These are phyloP conservation scores for Scaptomyza parva DNA, from an alignment of 2,888 invertebrate species.

Conservation along the genomic window DNA sequence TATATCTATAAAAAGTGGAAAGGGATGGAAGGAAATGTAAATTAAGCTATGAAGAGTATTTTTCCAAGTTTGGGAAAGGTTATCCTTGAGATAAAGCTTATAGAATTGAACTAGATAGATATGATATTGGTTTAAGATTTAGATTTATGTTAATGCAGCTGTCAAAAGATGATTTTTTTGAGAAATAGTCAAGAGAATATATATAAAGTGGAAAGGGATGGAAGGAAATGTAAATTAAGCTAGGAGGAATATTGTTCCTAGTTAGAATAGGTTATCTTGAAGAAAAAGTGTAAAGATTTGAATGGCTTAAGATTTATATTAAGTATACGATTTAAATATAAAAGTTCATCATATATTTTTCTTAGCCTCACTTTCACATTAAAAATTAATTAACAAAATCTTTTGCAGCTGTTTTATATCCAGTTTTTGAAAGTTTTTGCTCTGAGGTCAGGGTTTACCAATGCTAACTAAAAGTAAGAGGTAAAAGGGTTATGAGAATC, in stretches of 20 bases:
- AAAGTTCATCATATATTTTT: neutral
- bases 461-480: conserved; percentile 26
- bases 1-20: conserved; percentile 10
- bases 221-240: neutral
- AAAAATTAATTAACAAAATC: no score
- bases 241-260: neutral
- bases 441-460: conserved; percentile 18
- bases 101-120: no score
- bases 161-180: conserved; percentile 34
- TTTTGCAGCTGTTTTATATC: neutral
- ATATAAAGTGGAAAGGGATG: neutral
- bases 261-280: no score
- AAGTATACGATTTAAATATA: no score
- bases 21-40: neutral
- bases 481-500: conserved; percentile 45
- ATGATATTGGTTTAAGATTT: no score
- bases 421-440: conserved; percentile 25
- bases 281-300: no score
- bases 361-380: no score
- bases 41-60: neutral
- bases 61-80: no score
- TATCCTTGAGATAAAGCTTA: no score
- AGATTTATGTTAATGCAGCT: conserved; percentile 46
- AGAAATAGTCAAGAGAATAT: neutral
- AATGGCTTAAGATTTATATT: no score